A percentile compares a stretch with the other conserved stretches of the same genome.
These are phyloP conservation scores for Merodon equestris DNA, from an alignment of 2,888 invertebrate genomes.

Conservation along the genomic window DNA sequence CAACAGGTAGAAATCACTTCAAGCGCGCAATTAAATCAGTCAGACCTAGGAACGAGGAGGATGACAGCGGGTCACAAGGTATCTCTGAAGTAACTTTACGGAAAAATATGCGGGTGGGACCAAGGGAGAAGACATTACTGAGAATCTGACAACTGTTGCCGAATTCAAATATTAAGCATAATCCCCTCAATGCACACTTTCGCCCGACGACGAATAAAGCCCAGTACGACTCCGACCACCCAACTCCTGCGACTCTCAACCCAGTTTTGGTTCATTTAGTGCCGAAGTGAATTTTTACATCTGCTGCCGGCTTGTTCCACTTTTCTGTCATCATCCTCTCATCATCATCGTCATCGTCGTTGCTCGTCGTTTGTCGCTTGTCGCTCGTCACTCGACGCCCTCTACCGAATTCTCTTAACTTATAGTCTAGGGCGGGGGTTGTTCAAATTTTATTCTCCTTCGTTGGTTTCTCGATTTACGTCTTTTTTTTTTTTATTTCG, in stretches of 20 bases:
- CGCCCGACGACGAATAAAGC: constrained; percentile 16
- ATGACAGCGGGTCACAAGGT: background rate
- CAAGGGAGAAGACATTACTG: constrained; percentile 45
- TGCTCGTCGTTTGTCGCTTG: no score
- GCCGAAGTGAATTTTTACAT: constrained; percentile 68
- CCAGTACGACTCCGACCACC: constrained; percentile 26
- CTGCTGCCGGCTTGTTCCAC: constrained; percentile 67
- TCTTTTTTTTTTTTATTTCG: no score
- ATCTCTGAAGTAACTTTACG: constrained; percentile 39
- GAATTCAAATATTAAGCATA: constrained; percentile 65
- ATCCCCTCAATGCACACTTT: constrained; percentile 43
- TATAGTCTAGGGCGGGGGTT: background rate
- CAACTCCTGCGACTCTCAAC: constrained; percentile 5
- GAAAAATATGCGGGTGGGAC: background rate
- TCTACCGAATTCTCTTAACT: no score
- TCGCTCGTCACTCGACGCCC: no score
- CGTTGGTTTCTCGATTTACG: no score
- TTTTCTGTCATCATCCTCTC: constrained; percentile 67
- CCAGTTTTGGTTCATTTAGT: constrained; percentile 60
- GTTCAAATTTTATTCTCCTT: background rate
- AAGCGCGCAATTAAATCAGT: constrained; percentile 52
- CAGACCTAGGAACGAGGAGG: background rate
- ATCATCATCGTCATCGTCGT: constrained; percentile 36
- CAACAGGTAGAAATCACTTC: constrained; percentile 52
- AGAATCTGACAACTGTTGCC: constrained; percentile 68